phyloP scores from a whole-genome alignment of 2,888 invertebrate species.

The Anorthoa munda region DNA sequence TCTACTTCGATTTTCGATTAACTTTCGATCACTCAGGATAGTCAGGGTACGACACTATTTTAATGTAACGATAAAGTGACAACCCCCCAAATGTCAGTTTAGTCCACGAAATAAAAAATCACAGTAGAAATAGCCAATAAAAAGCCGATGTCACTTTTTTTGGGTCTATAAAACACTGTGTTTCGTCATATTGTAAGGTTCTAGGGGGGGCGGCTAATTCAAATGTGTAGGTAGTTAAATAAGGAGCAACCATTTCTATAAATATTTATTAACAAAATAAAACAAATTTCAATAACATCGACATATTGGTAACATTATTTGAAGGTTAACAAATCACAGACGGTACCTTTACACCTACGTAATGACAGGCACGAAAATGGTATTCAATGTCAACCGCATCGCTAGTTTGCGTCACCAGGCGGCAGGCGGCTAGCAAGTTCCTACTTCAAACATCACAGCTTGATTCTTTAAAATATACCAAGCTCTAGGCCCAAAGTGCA shows the following conservation, averaged over 20 bases:
- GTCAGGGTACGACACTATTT: too few species aligned
- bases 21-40: too few species aligned
- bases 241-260: background rate
- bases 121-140: too few species aligned
- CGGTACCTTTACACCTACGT: conserved; percentile 18
- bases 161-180: too few species aligned
- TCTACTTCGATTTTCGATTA: too few species aligned
- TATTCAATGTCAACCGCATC: conserved; percentile 40
- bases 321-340: conserved; percentile 2
- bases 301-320: conserved; percentile 1
- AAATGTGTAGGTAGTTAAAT: background rate
- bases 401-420: conserved; percentile 17
- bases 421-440: too few species aligned
- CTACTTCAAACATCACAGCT: background rate
- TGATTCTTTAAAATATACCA: background rate
- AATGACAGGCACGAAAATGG: conserved; percentile 22
- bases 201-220: background rate
- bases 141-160: too few species aligned
- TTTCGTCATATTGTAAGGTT: too few species aligned
- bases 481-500: background rate
- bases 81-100: too few species aligned
- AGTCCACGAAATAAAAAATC: too few species aligned
- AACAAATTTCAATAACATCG: conserved; percentile 1
- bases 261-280: background rate
- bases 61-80: too few species aligned